Conservation (phyloP, 1,140 invertebrate species). For the Scaptomyza graminum region DNA sequence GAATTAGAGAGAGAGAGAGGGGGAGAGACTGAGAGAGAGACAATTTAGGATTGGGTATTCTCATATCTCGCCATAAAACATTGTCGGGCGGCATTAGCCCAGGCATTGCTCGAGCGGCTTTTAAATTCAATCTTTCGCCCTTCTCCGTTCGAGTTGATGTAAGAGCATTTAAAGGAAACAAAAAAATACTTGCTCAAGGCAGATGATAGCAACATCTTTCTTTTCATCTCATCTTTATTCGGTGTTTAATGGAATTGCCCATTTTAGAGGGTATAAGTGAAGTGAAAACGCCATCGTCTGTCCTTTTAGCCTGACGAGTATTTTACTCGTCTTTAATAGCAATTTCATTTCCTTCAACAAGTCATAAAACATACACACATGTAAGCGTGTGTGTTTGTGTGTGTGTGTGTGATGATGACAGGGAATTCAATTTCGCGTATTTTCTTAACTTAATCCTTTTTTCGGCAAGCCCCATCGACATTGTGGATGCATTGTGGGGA, state of each 20-base stretch:
- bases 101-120: background rate
- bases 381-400: background rate
- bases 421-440: constrained; percentile 57
- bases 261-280: constrained; percentile 21
- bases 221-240: background rate
- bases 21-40: too few species aligned
- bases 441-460: constrained; percentile 58
- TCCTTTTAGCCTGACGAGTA: constrained; percentile 1
- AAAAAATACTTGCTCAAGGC: constrained; percentile 2
- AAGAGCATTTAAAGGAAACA: background rate
- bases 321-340: constrained; percentile 26
- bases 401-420: constrained; percentile 9
- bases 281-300: background rate
- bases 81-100: too few species aligned
- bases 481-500: background rate
- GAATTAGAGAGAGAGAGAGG: background rate
- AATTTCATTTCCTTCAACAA: constrained; percentile 51
- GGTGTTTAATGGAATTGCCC: background rate
- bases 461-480: constrained; percentile 34
- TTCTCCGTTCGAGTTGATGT: background rate
- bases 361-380: constrained; percentile 26
- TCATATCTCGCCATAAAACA: constrained; percentile 13
- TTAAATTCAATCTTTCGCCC: background rate
- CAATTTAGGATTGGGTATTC: too few species aligned
- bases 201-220: too few species aligned